phyloP scores from a whole-genome alignment of 92 coral and sea anemone species.

The Siderastrea radians region DNA sequence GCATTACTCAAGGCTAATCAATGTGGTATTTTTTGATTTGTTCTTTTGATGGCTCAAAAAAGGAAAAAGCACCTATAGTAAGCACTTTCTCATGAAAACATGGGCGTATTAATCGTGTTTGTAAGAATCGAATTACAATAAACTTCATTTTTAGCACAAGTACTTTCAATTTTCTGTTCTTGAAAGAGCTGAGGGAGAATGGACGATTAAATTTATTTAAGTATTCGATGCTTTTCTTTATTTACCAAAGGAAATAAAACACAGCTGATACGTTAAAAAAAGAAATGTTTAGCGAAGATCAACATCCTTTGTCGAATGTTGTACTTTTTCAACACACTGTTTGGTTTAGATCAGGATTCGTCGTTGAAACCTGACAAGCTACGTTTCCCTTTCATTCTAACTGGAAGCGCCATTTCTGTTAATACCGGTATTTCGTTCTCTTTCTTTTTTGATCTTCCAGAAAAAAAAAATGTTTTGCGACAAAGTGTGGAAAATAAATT shows the following conservation, averaged over 20 bases:
- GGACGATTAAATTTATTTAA: not conserved
- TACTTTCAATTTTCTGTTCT: not conserved
- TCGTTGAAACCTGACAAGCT: not conserved
- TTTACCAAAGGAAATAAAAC: not conserved
- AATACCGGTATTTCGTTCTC: not conserved
- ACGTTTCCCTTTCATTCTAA: not conserved
- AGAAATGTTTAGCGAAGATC: not conserved
- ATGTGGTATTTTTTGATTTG: too few relatives aligned
- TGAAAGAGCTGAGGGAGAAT: not conserved
- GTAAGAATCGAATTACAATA: not conserved
- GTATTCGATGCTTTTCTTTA: not conserved
- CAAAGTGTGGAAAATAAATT: not conserved
- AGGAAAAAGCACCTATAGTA: too few relatives aligned
- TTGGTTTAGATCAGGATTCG: not conserved
- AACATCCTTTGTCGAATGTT: not conserved
- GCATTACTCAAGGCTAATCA: too few relatives aligned
- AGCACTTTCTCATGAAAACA: too few relatives aligned
- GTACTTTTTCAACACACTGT: not conserved
- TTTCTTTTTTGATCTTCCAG: not conserved
- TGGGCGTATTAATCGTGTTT: not conserved
- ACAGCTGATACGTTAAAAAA: conserved; percentile 25
- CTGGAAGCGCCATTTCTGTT: not conserved
- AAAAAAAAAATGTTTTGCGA: not conserved
- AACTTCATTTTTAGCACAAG: not conserved
- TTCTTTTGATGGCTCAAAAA: not conserved